Evolutionary conservation across 2,888 invertebrate species (phyloP), one percentile per base, ranked within the genome.

Genomic region (Mycogona germanica): DNA sequence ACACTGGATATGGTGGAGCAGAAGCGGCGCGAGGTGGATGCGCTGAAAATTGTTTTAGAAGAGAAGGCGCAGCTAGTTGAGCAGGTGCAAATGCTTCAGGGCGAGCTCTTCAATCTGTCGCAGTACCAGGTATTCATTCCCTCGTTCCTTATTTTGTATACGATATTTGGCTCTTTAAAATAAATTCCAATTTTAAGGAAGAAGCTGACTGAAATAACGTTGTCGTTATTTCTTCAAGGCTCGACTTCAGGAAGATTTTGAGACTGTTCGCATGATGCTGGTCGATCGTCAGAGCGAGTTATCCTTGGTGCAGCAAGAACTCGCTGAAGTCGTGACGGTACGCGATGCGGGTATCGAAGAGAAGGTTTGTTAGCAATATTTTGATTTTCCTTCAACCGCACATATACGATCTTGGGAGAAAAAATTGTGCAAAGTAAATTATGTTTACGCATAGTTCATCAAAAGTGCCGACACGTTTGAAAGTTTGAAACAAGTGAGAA

Each of bases 1-100:
- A 75, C 75, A 53, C 64, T 75, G 2, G 72, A 73, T 55, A 75
- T 77, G 6, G 55, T 54, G 9, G 55, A 55, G 12, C 57, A 57
- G 23, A 42, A 54, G 29, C 48, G 48, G 28, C 48, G 57, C 32
- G 57, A 57, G 40, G 55, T 57, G 21, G 57, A 57, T n/a, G 37
- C 55, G 6, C 46, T 58, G 9, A 49, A 53, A 53, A 53, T 53
- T 25, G 58, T 58, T 23, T 32, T 58, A 9, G 52, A 56, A 50
- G 58, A 58, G 46, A 58, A 58, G 45, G 50, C 51, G 29, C 44
- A 47, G 30, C 46, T 58, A 17, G 38, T 53, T 14, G 56, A 56
- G 35, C 58, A 58, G 50, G 53, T 58, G 12, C 29, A 53, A 29
- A 56, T 54, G 7, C 49, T 58, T 12, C 53, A 56, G 38, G 28